A percentile compares a stretch with the other conserved stretches of the same genome.
phyloP scores from a whole-genome alignment of 2,113 vertebrate genomes.

The Poeciliopsis retropinna region DNA sequence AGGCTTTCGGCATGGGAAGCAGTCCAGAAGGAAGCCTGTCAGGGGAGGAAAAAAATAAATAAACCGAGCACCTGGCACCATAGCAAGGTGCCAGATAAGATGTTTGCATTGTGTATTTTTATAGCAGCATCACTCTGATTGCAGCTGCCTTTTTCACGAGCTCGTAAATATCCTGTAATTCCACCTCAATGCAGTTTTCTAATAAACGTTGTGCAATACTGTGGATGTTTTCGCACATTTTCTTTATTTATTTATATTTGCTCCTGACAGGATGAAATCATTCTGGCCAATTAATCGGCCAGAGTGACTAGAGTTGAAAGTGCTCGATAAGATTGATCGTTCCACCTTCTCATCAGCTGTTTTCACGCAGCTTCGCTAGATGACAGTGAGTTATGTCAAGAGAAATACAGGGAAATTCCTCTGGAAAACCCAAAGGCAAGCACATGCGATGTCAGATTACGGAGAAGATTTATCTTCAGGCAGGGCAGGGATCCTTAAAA shows the following conservation, averaged over 20 bases:
- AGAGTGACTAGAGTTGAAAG: slow-evolving; percentile 1
- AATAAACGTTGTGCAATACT: not conserved
- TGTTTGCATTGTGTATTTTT: not conserved
- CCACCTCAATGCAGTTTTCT: not conserved
- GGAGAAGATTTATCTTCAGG: slow-evolving; percentile 33
- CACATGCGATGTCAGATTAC: slow-evolving; percentile 1
- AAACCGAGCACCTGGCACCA: slow-evolving; percentile 1
- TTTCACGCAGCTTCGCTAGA: not conserved
- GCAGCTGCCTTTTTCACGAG: not conserved
- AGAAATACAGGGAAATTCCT: slow-evolving; percentile 31
- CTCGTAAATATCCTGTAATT: not conserved
- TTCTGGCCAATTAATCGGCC: not conserved
- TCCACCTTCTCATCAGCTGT: slow-evolving; percentile 9
- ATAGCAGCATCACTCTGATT: not conserved
- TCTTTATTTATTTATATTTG: not conserved
- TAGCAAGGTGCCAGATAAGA: not conserved
- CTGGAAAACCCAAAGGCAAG: slow-evolving; percentile 6
- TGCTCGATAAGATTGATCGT: slow-evolving; percentile 4
- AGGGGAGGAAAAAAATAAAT: not conserved
- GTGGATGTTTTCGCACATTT: not conserved
- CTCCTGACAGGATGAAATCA: not conserved
- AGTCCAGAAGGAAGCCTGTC: slow-evolving; percentile 24
- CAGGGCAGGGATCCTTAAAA: slow-evolving; percentile 36
- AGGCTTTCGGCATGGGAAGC: slow-evolving; percentile 27
- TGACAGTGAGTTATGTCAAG: slow-evolving; percentile 17